A percentile compares a stretch with the other conserved stretches of the same genome.
These are phyloP conservation scores for Menura novaehollandiae DNA, from an alignment of 2,113 vertebrate species.

Conservation along the genomic window DNA sequence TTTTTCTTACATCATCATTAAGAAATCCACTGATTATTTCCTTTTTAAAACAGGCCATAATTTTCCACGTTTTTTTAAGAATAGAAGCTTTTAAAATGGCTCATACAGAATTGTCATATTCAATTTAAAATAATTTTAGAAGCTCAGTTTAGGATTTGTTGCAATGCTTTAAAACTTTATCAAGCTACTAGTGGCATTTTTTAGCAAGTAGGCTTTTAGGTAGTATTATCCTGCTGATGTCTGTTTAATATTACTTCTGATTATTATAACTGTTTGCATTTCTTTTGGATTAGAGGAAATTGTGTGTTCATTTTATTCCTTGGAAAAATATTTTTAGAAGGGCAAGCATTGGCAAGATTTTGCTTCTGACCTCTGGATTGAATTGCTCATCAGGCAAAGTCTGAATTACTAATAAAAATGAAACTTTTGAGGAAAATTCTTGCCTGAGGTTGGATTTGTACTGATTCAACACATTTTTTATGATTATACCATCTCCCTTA, in stretches of 20 bases:
- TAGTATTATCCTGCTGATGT: neutral
- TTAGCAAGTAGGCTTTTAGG: too few species aligned
- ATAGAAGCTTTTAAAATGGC: neutral
- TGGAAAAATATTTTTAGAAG: neutral
- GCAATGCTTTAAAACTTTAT: neutral
- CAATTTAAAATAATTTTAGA: neutral
- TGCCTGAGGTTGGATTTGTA: constrained; percentile 16
- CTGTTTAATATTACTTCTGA: neutral
- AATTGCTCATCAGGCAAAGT: neutral
- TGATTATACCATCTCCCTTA: neutral
- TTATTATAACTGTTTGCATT: neutral
- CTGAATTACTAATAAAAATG: neutral
- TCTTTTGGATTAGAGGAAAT: neutral
- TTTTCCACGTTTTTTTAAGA: neutral
- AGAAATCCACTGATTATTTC: neutral
- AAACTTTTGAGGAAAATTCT: neutral
- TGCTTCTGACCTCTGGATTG: neutral
- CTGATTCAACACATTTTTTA: neutral
- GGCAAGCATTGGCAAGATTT: neutral
- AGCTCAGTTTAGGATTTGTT: neutral
- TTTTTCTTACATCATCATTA: neutral
- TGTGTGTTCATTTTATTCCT: neutral
- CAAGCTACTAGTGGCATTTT: neutral
- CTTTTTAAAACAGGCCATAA: neutral
- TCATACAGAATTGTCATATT: neutral